These are phyloP conservation scores for Leptinotarsa texana DNA, from an alignment of 1,140 invertebrate species.

Conservation along the genomic window DNA sequence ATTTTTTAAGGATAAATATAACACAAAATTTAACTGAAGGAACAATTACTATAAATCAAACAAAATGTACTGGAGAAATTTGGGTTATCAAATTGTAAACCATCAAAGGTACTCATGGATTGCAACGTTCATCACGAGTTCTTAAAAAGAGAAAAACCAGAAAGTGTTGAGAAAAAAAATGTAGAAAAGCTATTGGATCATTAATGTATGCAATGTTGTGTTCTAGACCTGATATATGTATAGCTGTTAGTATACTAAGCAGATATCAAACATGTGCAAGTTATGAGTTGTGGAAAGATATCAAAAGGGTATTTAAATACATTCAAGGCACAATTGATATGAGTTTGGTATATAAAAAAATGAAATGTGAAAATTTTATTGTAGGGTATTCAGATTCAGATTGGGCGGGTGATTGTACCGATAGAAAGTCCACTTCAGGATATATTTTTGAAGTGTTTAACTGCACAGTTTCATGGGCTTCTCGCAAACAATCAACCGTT, in stretches of 20 bases:
- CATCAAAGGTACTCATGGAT: neutral
- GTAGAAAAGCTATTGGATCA: slow-evolving; percentile 31
- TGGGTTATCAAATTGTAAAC: neutral
- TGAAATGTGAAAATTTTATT: slow-evolving; percentile 14
- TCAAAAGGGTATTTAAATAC: slow-evolving; percentile 15
- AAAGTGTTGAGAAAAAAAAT: slow-evolving; percentile 32
- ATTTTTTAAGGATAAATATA: neutral
- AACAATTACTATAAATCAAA: neutral
- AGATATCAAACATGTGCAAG: slow-evolving; percentile 18
- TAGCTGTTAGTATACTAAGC: slow-evolving; percentile 15
- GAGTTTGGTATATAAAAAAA: neutral
- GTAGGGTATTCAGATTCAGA: slow-evolving; percentile 54
- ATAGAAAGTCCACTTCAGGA: slow-evolving; percentile 55
- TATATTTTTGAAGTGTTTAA: slow-evolving; percentile 48
- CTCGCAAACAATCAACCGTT: slow-evolving; percentile 40
- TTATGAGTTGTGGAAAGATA: neutral
- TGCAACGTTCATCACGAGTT: neutral
- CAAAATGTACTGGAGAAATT: neutral
- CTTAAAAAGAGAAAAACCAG: slow-evolving; percentile 12
- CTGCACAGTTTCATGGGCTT: slow-evolving; percentile 32
- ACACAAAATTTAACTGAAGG: neutral
- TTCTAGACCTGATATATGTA: slow-evolving; percentile 34
- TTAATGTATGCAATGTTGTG: slow-evolving; percentile 37
- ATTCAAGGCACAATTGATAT: neutral
- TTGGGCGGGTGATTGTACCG: slow-evolving; percentile 50